Evolutionary conservation across 2,888 invertebrate species (phyloP), one percentile per base, ranked within the genome.

Genomic region (Cepaea hortensis): DNA sequence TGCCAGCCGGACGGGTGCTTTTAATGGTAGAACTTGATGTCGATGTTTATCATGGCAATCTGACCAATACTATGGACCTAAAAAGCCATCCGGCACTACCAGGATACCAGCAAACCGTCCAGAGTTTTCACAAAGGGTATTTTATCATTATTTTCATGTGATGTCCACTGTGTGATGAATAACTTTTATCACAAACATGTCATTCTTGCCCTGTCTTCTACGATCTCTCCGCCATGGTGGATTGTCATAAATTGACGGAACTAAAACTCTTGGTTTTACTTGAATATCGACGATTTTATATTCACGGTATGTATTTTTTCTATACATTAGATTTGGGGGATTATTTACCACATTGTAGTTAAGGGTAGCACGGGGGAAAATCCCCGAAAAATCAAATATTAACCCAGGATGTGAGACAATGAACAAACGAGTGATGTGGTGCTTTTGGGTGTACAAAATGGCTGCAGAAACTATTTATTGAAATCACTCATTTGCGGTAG

Each of bases 81-180:
- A 94, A 94, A 93, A 95, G 94, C 94, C 95, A 95, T 95, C 95
- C 94, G 93, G 93, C 93, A 91, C 93, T 94, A 93, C 94, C 94
- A 94, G 93, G 93, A 92, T 94, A 93, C 93, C 93, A 94, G 93
- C 94, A 94, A 94, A 93, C 93, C 93, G 94, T 94, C 92, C 93
- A 93, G 93, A 93, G 93, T 92, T 93, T 91, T 93, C 92, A 92
- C 92, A 93, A 93, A 94, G 94, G 95, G 94, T 95, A 95, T 94
- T 95, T 93, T 95, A 90, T 88, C 88, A 91, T 90, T 90, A 94
- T 94, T 94, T 94, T 93, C 48, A 35, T 50, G 20, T 50, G 70
- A 68, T 68, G 75, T 55, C 65, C 35, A 23, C 79, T 85, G 79
- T 61, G 55, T 73, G 50, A 62, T 62, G 79, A 68, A 20, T 84